These are phyloP conservation scores for Notocelia uddmanniana DNA, from an alignment of 2,888 invertebrate species.

Conservation along the genomic window DNA sequence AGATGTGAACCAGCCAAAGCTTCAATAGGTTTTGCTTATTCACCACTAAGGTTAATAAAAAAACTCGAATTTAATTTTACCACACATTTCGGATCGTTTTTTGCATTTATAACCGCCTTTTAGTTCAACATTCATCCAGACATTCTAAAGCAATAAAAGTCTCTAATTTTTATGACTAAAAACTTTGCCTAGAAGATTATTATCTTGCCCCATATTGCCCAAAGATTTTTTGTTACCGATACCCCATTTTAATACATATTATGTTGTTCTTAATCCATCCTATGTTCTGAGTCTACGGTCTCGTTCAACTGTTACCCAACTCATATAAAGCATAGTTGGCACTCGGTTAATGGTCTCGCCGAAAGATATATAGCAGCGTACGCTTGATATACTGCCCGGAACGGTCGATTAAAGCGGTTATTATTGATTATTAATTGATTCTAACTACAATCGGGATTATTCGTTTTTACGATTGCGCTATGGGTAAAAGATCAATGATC, in stretches of 20 bases:
- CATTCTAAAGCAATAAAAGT: background rate
- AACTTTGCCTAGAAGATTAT: too few species aligned
- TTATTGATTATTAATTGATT: slow-evolving; percentile 37
- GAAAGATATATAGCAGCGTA: slow-evolving; percentile 30
- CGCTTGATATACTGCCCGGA: slow-evolving; percentile 33
- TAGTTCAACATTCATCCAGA: background rate
- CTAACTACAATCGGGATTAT: slow-evolving; percentile 1
- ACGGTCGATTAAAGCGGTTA: slow-evolving; percentile 19
- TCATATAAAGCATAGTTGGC: slow-evolving; percentile 21
- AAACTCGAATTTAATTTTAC: background rate
- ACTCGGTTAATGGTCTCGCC: slow-evolving; percentile 30
- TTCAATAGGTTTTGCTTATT: background rate
- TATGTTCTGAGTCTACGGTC: background rate
- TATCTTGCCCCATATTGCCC: background rate
- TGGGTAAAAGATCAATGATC: background rate
- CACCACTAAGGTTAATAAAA: background rate
- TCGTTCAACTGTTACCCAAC: slow-evolving; percentile 2
- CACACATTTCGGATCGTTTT: background rate
- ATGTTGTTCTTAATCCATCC: background rate
- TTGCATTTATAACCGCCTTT: background rate
- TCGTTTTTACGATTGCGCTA: slow-evolving; percentile 1
- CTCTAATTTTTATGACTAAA: too few species aligned
- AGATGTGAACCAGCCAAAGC: background rate
- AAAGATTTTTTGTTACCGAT: background rate
- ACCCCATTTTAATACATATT: background rate